Evolutionary conservation across 2,888 invertebrate genomes (phyloP).

Genomic region (Zygaena filipendulae): DNA sequence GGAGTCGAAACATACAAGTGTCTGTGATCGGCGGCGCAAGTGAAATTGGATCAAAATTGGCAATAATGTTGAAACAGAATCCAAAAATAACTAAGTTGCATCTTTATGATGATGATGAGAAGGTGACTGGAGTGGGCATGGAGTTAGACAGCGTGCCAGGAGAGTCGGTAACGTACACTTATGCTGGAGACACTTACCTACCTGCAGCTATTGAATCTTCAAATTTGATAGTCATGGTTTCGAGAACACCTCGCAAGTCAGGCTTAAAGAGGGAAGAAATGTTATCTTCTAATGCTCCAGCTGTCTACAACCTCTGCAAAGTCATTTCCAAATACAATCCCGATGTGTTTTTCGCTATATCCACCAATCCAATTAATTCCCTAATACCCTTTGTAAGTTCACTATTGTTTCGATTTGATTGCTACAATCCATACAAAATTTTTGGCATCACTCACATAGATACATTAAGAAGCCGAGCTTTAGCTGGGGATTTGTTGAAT

Average conservation of each 20-base stretch:
- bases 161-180: constrained; percentile 26
- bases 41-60: constrained; percentile 34
- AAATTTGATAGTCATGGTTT: constrained; percentile 32
- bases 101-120: constrained; percentile 34
- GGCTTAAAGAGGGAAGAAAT: constrained; percentile 30
- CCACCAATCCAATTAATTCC: constrained; percentile 40
- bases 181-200: constrained; percentile 23
- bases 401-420: constrained; percentile 28
- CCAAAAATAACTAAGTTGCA: constrained; percentile 28
- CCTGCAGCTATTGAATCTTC: constrained; percentile 26
- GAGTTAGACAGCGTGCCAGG: constrained; percentile 34
- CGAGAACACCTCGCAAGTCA: constrained; percentile 26
- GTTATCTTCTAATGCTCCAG: constrained; percentile 32
- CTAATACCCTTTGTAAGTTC: constrained; percentile 38
- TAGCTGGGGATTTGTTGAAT: constrained; percentile 26
- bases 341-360: constrained; percentile 34
- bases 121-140: constrained; percentile 27
- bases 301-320: constrained; percentile 29
- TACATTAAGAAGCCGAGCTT: constrained; percentile 26
- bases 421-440: constrained; percentile 37
- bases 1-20: constrained; percentile 32
- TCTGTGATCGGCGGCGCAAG: constrained; percentile 37
- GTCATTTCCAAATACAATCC: constrained; percentile 32
- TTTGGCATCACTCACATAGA: constrained; percentile 45
- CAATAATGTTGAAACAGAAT: constrained; percentile 35